Evolutionary conservation across 2,797 vertebrate species (phyloP), one percentile per base, ranked within the genome.

Genomic region (Sphenodon punctatus): DNA sequence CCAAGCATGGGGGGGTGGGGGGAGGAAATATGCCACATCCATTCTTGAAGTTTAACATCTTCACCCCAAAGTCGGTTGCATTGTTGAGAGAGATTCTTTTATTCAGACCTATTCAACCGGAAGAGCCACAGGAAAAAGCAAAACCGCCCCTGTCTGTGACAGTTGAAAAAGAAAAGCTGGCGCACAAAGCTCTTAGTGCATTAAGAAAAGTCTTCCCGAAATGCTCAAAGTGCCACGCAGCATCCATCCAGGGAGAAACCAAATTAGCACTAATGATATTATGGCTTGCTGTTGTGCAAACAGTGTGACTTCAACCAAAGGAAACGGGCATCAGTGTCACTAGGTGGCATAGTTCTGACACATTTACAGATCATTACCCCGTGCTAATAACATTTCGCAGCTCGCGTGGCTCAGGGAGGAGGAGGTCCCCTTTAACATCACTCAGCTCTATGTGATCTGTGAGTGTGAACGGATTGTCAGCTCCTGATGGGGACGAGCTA

Each of bases 301-400:
- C 93, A 92, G 88, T 89, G 92, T 88, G 93, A 90, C 92, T 95
- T 89, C 95, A 92, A n/a, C 76, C 87, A 71, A 88, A 89, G 88
- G 94, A 94, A 85, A 74, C 48, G 89, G 93, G 88, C 89, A 61
- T 89, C 72, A 32, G 10, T 93, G 94, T 95, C 96, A 96, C 95
- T 96, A 95, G 96, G 94, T 95, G 96, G 96, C 95, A 95, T 94
- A 95, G 91, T 96, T 94, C 91, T 94, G 95, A 96, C 96, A 96
- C 92, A 84, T 95, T 96, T 94, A 94, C 95, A 95, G 89, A 91
- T 88, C 96, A 96, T 95, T 96, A 95, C 75, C 91, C 93, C 67
- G 85, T 14, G 5, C 88, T 96, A 94, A 95, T 94, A 94, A 93
- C 93, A 87, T 94, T 83, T 93, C 68, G 48, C 88, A 67, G 91